Conservation (phyloP, 1,140 invertebrate genomes). For the Macrosteles quadrilineatus region DNA sequence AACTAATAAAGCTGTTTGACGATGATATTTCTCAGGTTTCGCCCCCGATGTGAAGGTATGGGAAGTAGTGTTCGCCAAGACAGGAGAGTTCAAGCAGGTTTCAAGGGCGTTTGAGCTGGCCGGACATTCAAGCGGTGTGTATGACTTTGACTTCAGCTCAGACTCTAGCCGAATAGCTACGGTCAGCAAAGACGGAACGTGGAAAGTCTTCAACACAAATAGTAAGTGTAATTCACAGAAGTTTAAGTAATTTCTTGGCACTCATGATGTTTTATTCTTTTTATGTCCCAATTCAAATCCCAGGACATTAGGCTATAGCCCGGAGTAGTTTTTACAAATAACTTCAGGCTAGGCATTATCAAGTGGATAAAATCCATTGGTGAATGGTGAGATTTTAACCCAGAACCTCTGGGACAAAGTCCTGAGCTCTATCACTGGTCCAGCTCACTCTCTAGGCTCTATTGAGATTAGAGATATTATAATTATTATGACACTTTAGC, state of each 20-base stretch:
- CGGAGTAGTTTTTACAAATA: background rate
- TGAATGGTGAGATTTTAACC: too few relatives aligned
- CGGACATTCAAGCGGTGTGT: slow-evolving; percentile 81
- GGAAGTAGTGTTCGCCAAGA: slow-evolving; percentile 76
- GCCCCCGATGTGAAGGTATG: slow-evolving; percentile 85
- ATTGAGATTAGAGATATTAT: too few relatives aligned
- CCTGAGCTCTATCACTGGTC: too few relatives aligned
- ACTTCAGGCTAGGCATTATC: too few relatives aligned
- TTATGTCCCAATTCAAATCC: background rate
- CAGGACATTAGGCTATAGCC: background rate
- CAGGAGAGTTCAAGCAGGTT: slow-evolving; percentile 74
- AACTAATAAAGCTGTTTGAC: too few relatives aligned
- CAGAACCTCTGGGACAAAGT: too few relatives aligned
- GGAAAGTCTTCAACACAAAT: slow-evolving; percentile 83
- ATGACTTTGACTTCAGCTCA: slow-evolving; percentile 75
- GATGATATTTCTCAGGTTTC: slow-evolving; percentile 62
- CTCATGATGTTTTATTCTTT: background rate
- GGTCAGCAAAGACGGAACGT: slow-evolving; percentile 85
- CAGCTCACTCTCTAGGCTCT: too few relatives aligned
- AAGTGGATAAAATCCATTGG: too few relatives aligned
- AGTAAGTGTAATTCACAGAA: slow-evolving; percentile 63
- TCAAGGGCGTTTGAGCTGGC: slow-evolving; percentile 75
- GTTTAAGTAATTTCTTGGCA: background rate
- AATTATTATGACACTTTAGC: too few relatives aligned
- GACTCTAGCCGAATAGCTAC: slow-evolving; percentile 81